These are phyloP conservation scores for Stigmatopora argus DNA, from an alignment of 2,113 vertebrate genomes.

Conservation along the genomic window DNA sequence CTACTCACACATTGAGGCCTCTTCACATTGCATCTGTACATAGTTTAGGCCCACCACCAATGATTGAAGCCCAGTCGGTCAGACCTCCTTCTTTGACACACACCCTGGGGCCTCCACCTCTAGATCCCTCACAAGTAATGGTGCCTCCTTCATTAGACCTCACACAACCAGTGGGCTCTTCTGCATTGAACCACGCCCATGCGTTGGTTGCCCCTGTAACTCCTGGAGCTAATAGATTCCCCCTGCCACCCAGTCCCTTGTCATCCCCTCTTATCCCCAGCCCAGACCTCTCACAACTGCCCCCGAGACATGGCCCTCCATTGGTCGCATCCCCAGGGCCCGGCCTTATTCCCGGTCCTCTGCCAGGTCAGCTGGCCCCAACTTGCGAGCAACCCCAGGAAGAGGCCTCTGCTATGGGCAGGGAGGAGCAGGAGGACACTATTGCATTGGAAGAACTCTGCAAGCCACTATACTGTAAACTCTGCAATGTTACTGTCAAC, in stretches of 20 bases:
- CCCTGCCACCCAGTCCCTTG: constrained; percentile 59
- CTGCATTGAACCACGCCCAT: constrained; percentile 47
- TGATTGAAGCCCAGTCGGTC: constrained; percentile 42
- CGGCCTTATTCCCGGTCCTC: constrained; percentile 37
- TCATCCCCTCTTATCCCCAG: constrained; percentile 42
- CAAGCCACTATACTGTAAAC: constrained; percentile 96
- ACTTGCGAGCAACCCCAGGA: constrained; percentile 76
- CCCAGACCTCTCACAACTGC: constrained; percentile 71
- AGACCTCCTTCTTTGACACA: constrained; percentile 53
- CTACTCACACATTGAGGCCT: constrained; percentile 53
- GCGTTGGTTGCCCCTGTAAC: constrained; percentile 60
- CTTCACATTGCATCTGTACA: constrained; percentile 43
- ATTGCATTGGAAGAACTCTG: constrained; percentile 92
- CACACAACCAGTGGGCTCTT: constrained; percentile 42
- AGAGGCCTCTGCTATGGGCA: constrained; percentile 71
- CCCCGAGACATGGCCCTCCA: constrained; percentile 58
- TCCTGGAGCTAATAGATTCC: constrained; percentile 41
- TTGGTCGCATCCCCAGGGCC: constrained; percentile 43
- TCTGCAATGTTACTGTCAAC: constrained; percentile 96
- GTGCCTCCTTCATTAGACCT: constrained; percentile 53
- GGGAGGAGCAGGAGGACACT: constrained; percentile 79
- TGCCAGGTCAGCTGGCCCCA: constrained; percentile 62
- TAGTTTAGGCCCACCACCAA: constrained; percentile 61
- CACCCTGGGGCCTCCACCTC: constrained; percentile 44
- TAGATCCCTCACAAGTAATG: constrained; percentile 51